Evolutionary conservation across 2,113 vertebrate genomes (phyloP).

Genomic region (Platichthys stellatus): DNA sequence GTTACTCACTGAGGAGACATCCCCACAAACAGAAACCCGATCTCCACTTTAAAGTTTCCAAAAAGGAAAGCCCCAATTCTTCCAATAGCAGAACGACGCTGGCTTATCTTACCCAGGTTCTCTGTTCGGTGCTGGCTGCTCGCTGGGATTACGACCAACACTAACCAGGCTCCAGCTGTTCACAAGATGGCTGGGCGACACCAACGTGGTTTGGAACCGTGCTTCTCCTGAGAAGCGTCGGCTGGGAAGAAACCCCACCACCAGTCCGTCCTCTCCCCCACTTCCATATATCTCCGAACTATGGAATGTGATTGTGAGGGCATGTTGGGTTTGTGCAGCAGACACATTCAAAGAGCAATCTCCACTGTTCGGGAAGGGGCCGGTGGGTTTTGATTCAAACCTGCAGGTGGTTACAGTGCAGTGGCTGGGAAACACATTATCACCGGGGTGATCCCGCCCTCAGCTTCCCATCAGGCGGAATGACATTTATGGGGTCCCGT

Average conservation of each 20-base stretch:
- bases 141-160: slow-evolving; percentile 66
- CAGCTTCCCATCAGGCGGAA: slow-evolving; percentile 39
- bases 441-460: slow-evolving; percentile 49
- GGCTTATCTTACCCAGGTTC: slow-evolving; percentile 47
- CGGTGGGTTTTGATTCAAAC: slow-evolving; percentile 62
- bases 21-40: slow-evolving; percentile 67
- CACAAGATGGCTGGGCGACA: slow-evolving; percentile 46
- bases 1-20: slow-evolving; percentile 53
- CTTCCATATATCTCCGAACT: slow-evolving; percentile 45
- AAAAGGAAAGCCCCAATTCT: slow-evolving; percentile 49
- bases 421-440: slow-evolving; percentile 72
- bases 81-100: slow-evolving; percentile 27
- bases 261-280: slow-evolving; percentile 19
- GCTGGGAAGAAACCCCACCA: slow-evolving; percentile 39
- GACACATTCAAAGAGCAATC: slow-evolving; percentile 39
- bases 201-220: slow-evolving; percentile 48
- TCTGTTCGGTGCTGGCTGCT: slow-evolving; percentile 65
- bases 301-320: slow-evolving; percentile 31
- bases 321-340: slow-evolving; percentile 36
- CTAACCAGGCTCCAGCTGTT: slow-evolving; percentile 67
- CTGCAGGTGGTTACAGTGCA: slow-evolving; percentile 70
- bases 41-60: slow-evolving; percentile 28
- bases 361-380: slow-evolving; percentile 30
- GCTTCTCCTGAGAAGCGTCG: slow-evolving; percentile 34
- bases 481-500: slow-evolving; percentile 72